A percentile compares a stretch with the other conserved stretches of the same genome.
phyloP scores from a whole-genome alignment of 2,113 vertebrate species.

The Brienomyrus brachyistius region DNA sequence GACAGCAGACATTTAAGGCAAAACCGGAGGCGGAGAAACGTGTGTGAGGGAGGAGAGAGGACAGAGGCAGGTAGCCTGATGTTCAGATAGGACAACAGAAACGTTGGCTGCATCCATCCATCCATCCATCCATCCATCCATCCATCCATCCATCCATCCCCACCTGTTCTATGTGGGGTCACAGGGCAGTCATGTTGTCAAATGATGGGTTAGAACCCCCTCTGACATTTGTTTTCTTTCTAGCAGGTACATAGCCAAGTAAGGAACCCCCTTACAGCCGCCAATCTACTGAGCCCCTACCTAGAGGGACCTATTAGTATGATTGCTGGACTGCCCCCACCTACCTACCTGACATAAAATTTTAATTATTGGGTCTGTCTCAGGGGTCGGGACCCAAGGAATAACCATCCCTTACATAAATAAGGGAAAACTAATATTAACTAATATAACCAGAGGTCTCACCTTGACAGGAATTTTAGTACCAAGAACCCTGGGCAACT shows the following conservation, averaged over 20 bases:
- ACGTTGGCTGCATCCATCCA: not conserved
- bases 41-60: constrained; percentile 34
- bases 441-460: not conserved
- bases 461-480: not conserved
- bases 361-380: not conserved
- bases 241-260: not conserved
- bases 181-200: not conserved
- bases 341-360: not conserved
- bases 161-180: not conserved
- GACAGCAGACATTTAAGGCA: not conserved
- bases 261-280: not conserved
- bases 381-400: not conserved
- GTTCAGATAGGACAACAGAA: constrained; percentile 31
- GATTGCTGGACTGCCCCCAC: too few species aligned
- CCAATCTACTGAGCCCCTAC: too few species aligned
- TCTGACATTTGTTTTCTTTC: not conserved
- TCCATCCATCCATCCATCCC: not conserved
- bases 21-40: constrained; percentile 24
- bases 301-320: too few species aligned
- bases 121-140: not conserved
- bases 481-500: not conserved
- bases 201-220: not conserved
- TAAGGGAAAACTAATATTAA: not conserved
- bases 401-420: not conserved
- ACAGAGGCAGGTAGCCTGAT: not conserved